A percentile compares a stretch with the other conserved stretches of the same genome.
phyloP scores from a whole-genome alignment of 1,140 invertebrate species.

The Euwallacea fornicatus region DNA sequence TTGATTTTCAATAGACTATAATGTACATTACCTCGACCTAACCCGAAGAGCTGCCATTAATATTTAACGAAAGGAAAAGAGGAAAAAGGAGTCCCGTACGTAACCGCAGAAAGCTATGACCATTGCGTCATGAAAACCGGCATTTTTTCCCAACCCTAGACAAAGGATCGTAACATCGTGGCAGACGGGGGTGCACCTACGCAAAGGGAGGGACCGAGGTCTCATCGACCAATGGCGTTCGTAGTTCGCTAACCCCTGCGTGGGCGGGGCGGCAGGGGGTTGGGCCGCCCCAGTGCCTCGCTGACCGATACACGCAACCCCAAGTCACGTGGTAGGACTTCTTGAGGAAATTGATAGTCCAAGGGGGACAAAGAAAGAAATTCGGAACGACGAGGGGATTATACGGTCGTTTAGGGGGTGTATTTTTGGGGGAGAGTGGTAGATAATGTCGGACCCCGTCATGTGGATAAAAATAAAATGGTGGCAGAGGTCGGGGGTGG shows the following conservation, averaged over 20 bases:
- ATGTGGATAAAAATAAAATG: conserved; percentile 12
- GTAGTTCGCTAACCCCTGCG: conserved; percentile 7
- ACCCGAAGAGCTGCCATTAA: background rate
- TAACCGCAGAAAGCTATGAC: conserved; percentile 7
- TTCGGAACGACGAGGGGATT: conserved; percentile 2
- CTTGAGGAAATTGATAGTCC: conserved; percentile 31
- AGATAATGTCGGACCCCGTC: background rate
- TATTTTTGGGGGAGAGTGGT: background rate
- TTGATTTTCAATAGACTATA: no score
- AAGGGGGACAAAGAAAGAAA: conserved; percentile 23
- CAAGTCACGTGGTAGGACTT: conserved; percentile 23
- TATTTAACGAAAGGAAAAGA: background rate
- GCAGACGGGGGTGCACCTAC: conserved; percentile 16
- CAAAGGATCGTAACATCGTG: conserved; percentile 21
- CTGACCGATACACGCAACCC: conserved; percentile 36
- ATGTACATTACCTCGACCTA: background rate
- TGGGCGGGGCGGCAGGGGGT: conserved; percentile 29
- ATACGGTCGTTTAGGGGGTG: background rate
- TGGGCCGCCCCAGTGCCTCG: conserved; percentile 33
- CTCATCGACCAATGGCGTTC: conserved; percentile 5
- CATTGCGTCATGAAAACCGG: conserved; percentile 11
- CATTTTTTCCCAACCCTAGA: conserved; percentile 8
- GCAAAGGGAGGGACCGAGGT: conserved; percentile 13
- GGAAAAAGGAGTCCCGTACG: background rate
- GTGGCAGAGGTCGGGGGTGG: background rate